phyloP scores from a whole-genome alignment of 2,113 vertebrate species.

The Pteropus alecto region DNA sequence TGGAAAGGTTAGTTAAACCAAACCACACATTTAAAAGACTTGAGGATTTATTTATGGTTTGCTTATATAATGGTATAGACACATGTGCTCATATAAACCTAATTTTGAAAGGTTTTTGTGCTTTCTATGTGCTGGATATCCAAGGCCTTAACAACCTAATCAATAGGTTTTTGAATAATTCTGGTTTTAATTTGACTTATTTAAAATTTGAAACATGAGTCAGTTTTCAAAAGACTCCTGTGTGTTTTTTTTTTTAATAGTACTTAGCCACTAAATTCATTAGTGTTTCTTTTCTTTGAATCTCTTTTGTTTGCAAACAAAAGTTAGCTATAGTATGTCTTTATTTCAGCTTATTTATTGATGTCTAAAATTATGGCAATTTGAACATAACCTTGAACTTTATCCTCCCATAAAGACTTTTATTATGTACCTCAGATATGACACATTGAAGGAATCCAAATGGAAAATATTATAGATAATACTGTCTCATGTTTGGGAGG shows the following conservation, averaged over 20 bases:
- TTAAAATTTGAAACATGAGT: background rate
- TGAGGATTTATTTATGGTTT: background rate
- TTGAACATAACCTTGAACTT: slow-evolving; percentile 5
- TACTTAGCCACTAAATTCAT: background rate
- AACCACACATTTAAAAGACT: background rate
- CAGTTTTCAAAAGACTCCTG: slow-evolving; percentile 6
- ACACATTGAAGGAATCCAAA: background rate
- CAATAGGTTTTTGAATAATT: background rate
- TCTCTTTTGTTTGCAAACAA: slow-evolving; percentile 1
- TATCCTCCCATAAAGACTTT: slow-evolving; percentile 2
- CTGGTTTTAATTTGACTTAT: background rate
- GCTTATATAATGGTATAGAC: background rate
- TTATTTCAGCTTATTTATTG: background rate
- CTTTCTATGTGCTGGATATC: background rate
- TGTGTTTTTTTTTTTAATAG: background rate
- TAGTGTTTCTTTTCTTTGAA: slow-evolving; percentile 22
- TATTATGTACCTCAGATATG: background rate
- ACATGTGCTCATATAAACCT: background rate
- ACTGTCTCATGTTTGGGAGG: background rate
- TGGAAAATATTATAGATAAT: background rate
- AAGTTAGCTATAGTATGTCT: background rate
- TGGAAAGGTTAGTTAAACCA: background rate
- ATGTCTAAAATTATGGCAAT: background rate
- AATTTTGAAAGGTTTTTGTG: background rate
- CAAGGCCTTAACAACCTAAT: background rate